These are phyloP conservation scores for Lasioglossum pauxillum DNA, from an alignment of 2,888 invertebrate species.

Conservation along the genomic window DNA sequence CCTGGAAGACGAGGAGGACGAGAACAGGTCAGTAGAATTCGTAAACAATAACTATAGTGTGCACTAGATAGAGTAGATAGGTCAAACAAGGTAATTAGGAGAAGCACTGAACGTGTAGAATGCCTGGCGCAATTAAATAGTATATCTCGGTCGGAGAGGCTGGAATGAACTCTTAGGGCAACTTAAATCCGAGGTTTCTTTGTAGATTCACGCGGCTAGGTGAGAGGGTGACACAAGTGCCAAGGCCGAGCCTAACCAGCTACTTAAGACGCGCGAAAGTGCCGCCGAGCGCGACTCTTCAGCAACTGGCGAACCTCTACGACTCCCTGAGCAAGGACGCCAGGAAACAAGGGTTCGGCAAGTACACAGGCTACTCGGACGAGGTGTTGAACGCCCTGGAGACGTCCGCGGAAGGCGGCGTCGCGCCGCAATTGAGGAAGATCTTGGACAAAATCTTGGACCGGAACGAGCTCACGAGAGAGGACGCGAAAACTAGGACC, in stretches of 20 bases:
- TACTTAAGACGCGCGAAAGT: slow-evolving; percentile 85
- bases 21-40: slow-evolving; percentile 72
- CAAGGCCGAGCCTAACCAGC: slow-evolving; percentile 78
- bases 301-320: slow-evolving; percentile 87
- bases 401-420: slow-evolving; percentile 86
- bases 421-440: slow-evolving; percentile 86
- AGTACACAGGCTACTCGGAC: slow-evolving; percentile 88
- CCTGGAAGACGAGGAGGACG: slow-evolving; percentile 76
- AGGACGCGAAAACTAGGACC: slow-evolving; percentile 87
- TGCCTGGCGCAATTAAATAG: neutral
- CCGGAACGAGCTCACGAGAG: slow-evolving; percentile 86
- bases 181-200: neutral
- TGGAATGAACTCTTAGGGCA: neutral
- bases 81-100: neutral
- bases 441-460: slow-evolving; percentile 87
- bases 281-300: slow-evolving; percentile 87
- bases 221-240: slow-evolving; percentile 80
- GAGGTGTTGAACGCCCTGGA: slow-evolving; percentile 86
- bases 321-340: slow-evolving; percentile 89
- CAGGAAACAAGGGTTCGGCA: slow-evolving; percentile 87
- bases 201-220: slow-evolving; percentile 78
- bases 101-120: neutral
- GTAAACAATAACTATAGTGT: neutral
- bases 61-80: neutral
- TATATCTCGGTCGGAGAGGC: neutral